These are phyloP conservation scores for Ptyas mucosa DNA, from an alignment of 2,113 vertebrate genomes.

Conservation along the genomic window DNA sequence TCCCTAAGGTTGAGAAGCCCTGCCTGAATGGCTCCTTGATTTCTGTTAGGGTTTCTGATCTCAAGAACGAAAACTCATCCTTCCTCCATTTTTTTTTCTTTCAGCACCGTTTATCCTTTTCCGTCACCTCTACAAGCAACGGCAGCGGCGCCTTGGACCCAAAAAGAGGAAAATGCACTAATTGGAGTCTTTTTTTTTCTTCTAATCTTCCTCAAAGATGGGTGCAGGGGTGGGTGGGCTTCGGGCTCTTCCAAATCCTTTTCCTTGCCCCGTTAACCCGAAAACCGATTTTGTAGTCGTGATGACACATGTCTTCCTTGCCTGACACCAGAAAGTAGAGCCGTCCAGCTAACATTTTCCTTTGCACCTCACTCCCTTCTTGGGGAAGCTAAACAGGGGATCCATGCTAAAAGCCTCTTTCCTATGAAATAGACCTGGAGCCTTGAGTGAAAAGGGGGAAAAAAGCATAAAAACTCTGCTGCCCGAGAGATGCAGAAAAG, in stretches of 20 bases:
- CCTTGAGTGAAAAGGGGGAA: background rate
- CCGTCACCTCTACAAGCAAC: constrained; percentile 89
- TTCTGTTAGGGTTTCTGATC: background rate
- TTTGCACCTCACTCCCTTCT: constrained; percentile 40
- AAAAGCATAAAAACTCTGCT: too few relatives aligned
- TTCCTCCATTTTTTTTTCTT: constrained; percentile 26
- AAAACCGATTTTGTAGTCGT: constrained; percentile 64
- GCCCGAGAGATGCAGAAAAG: background rate
- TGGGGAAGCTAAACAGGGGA: background rate
- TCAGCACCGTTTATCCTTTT: constrained; percentile 85
- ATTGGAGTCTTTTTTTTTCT: constrained; percentile 49
- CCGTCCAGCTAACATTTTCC: constrained; percentile 44
- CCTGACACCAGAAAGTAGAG: background rate
- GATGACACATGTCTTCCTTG: background rate
- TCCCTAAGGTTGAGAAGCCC: background rate
- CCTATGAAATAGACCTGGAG: constrained; percentile 6
- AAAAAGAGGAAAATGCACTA: constrained; percentile 89
- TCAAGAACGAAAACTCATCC: background rate
- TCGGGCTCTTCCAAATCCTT: constrained; percentile 59
- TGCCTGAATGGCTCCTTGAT: background rate
- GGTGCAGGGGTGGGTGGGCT: constrained; percentile 5
- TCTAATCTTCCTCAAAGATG: constrained; percentile 41
- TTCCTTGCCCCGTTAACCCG: constrained; percentile 58
- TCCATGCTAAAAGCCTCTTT: background rate
- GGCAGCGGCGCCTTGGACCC: constrained; percentile 79